Evolutionary conservation across 2,888 invertebrate genomes (phyloP), one percentile per base, ranked within the genome.

Genomic region (Cosmia pyralina): DNA sequence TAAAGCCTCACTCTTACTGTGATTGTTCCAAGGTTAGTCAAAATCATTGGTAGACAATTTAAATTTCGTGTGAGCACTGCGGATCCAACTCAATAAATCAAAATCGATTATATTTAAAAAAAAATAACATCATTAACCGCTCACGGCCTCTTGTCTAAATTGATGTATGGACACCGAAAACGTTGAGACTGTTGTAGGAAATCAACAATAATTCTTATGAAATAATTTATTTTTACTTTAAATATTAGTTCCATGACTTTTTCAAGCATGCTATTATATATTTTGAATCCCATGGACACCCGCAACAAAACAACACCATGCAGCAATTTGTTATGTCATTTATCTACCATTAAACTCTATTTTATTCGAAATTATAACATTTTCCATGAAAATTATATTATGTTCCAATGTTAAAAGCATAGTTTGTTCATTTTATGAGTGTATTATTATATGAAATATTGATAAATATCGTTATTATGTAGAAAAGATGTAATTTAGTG

Each of bases 291-390:
- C 53, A 70, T 46, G 50, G 57, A 59, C 41, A 69, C 41, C 38
- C 28, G 11, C 53, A 53, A 60, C 55, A 81, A 60, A 41, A 48
- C 15, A 48, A 28, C 50, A 50, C 34, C 41, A 58, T 59, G 17
- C 53, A 41, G 41, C 53, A 70, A 62, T 66, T 66, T 53, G 28
- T 65, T 81, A 44, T 58, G 46, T 48, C 34, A 70, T 57, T 81
- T 60, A 68, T 34, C 52, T 58, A 28, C 53, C 57, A 79, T 81
- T 81, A 81, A 2, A 77, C 38, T 3, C 53, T 28, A 77, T 81
- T 81, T 65, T 55, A 59, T 55, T 66, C 46, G 22, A 66, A 81
- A 80, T 76, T 64, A 68, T 76, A 62, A 58, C 53, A 69, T 80
- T 62, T 75, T 44, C n/a, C 19, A 48, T 59, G 41, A 44, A 72